Evolutionary conservation across 2,888 invertebrate genomes (phyloP).

Genomic region (Dasysyrphus tricinctus): DNA sequence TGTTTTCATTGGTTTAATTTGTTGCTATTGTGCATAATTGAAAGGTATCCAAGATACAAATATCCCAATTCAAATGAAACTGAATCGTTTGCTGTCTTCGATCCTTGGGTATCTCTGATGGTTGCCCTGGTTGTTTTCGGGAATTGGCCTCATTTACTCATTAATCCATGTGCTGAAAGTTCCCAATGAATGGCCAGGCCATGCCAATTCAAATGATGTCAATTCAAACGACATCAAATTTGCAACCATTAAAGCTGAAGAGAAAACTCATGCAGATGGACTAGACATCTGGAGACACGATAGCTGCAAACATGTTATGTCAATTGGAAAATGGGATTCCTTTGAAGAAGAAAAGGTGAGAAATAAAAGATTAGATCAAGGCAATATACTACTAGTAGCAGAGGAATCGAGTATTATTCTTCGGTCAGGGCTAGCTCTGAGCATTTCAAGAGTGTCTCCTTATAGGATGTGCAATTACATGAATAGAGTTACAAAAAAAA

Average conservation of each 20-base stretch:
- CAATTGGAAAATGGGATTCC: constrained; percentile 58
- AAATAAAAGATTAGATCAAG: constrained; percentile 18
- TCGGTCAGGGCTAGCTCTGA: neutral
- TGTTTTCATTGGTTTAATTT: constrained; percentile 29
- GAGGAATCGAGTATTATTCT: neutral
- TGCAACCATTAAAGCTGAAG: constrained; percentile 29
- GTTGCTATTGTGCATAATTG: constrained; percentile 16
- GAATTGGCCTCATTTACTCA: constrained; percentile 4
- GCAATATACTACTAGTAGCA: neutral
- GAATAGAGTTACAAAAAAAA: neutral
- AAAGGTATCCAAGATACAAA: constrained; percentile 28
- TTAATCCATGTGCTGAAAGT: constrained; percentile 10
- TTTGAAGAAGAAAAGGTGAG: constrained; percentile 43
- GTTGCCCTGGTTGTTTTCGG: constrained; percentile 8
- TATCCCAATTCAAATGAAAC: constrained; percentile 34
- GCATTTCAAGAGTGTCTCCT: neutral
- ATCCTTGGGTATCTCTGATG: neutral
- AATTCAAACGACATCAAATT: constrained; percentile 24
- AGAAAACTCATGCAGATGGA: neutral
- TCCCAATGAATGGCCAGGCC: constrained; percentile 2
- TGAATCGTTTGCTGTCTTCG: neutral
- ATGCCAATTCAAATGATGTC: constrained; percentile 35
- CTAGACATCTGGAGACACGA: neutral
- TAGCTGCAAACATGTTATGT: constrained; percentile 46
- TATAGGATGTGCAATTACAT: no score